Evolutionary conservation across 2,797 vertebrate genomes (phyloP).

Genomic region (Karalla daura): DNA sequence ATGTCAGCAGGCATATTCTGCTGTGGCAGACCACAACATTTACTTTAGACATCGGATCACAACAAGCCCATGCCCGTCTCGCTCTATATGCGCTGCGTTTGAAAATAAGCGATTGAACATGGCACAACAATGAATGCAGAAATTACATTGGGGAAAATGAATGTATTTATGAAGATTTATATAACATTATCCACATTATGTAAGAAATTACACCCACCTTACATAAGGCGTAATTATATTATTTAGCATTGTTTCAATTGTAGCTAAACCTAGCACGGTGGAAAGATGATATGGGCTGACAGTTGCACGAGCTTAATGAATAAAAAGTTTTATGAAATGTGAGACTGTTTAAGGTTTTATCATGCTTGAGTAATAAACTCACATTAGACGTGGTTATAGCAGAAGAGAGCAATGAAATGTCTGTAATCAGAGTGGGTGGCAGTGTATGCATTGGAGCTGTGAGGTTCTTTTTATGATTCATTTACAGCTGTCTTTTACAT

Average conservation of each 20-base stretch:
- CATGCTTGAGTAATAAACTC: too few species aligned
- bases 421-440: not conserved
- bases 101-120: slow-evolving; percentile 11
- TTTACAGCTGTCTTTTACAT: not conserved
- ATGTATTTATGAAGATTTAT: slow-evolving; percentile 9
- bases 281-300: not conserved
- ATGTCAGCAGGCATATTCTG: slow-evolving; percentile 48
- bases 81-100: not conserved
- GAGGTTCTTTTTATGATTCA: not conserved
- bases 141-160: not conserved
- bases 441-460: not conserved
- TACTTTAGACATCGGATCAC: slow-evolving; percentile 37
- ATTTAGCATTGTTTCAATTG: not conserved
- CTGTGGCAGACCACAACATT: slow-evolving; percentile 71
- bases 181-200: not conserved
- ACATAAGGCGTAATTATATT: not conserved
- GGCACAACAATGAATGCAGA: not conserved
- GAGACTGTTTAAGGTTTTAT: too few species aligned
- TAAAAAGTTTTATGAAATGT: not conserved
- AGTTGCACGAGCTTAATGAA: not conserved
- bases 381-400: not conserved
- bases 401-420: not conserved
- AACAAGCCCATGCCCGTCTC: slow-evolving; percentile 25
- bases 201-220: not conserved
- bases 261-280: not conserved